Percentiles rank a stretch among this genome's conserved stretches.
Conservation (phyloP, 35 echinoderm and acorn worm genomes). For the Chiridota heheva region DNA sequence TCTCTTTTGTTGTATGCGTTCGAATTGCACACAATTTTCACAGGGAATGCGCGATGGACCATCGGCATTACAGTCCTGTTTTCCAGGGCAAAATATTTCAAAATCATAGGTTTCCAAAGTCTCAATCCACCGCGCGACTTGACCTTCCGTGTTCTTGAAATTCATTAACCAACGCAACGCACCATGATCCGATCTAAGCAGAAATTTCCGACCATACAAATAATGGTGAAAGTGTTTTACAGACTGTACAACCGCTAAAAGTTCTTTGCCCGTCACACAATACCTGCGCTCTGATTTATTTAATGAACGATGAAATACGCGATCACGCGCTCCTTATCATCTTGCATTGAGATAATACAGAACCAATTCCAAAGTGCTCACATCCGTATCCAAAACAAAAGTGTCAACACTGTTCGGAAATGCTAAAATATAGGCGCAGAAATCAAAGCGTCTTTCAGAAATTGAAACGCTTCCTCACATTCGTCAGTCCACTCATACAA, state of each 20-base stretch:
- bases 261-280: slow-evolving; percentile 72
- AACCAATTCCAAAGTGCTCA: slow-evolving; percentile 59
- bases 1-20: too few relatives aligned
- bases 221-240: slow-evolving; percentile 64
- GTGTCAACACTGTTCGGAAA: slow-evolving; percentile 32
- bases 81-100: not conserved
- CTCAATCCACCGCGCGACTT: not conserved
- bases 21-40: not conserved
- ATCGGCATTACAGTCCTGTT: slow-evolving; percentile 1
- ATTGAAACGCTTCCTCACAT: slow-evolving; percentile 39
- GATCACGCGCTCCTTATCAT: slow-evolving; percentile 18
- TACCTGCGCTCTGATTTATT: slow-evolving; percentile 59
- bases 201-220: slow-evolving; percentile 48
- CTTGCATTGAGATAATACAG: slow-evolving; percentile 55
- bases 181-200: slow-evolving; percentile 46
- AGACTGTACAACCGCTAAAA: slow-evolving; percentile 47
- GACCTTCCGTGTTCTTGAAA: slow-evolving; percentile 16
- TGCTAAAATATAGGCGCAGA: slow-evolving; percentile 47
- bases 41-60: slow-evolving; percentile 10
- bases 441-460: slow-evolving; percentile 28
- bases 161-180: slow-evolving; percentile 60
- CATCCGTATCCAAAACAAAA: slow-evolving; percentile 81
- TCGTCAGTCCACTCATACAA: slow-evolving; percentile 43
- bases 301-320: slow-evolving; percentile 48
- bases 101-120: not conserved